Percentiles rank a stretch among this genome's conserved stretches.
Conservation (phyloP, 2,797 vertebrate species). For the Crenichthys baileyi region DNA sequence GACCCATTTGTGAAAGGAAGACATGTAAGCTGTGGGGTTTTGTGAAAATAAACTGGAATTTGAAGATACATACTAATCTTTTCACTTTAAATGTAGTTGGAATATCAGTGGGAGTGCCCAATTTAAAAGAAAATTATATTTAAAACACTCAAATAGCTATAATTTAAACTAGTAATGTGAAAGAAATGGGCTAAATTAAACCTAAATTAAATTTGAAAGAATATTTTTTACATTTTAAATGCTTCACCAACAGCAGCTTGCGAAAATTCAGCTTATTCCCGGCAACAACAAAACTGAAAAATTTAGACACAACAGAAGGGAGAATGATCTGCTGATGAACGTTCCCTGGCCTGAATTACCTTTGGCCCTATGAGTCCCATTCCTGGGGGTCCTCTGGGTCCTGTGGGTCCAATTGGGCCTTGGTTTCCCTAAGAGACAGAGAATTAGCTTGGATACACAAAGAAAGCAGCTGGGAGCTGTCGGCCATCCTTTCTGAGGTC, state of each 20-base stretch:
- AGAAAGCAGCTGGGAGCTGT: not conserved
- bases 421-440: conserved; percentile 79
- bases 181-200: not conserved
- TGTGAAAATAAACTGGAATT: not conserved
- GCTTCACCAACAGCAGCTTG: not conserved
- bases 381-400: conserved; percentile 83
- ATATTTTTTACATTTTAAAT: not conserved
- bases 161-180: not conserved
- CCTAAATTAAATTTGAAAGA: not conserved
- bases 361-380: conserved; percentile 81
- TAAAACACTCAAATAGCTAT: not conserved
- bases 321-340: not conserved
- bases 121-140: rapidly evolving
- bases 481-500: not conserved
- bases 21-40: not conserved
- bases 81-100: not conserved
- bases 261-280: not conserved
- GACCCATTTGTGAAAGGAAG: not conserved
- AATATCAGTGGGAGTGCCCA: not conserved
- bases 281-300: not conserved
- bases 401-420: conserved; percentile 80
- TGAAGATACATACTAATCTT: not conserved
- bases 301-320: not conserved
- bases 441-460: not conserved
- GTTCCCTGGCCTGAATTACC: conserved; percentile 66